Conservation (phyloP, 1,140 invertebrate species). For the Solenopsis fugax region DNA sequence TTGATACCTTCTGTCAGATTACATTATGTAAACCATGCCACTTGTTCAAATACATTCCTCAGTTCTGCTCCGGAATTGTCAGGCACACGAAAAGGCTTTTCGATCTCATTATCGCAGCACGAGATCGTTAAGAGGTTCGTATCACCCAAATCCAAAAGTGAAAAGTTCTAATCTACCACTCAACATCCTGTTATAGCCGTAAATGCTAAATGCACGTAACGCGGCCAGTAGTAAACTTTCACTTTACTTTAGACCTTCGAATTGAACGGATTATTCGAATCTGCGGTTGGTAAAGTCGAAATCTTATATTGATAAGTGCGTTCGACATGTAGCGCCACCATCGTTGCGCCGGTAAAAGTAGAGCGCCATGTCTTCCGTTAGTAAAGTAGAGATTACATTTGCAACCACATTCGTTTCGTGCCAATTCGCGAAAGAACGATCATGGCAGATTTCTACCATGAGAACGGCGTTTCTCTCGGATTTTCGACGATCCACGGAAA, state of each 20-base stretch:
- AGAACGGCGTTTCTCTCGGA: not conserved
- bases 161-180: slow-evolving; percentile 72
- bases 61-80: too few species aligned
- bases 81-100: slow-evolving; percentile 33
- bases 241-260: not conserved
- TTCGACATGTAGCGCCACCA: not conserved
- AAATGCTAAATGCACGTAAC: not conserved
- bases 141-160: slow-evolving; percentile 66
- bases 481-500: not conserved
- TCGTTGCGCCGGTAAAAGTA: too few species aligned
- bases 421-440: not conserved
- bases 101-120: slow-evolving; percentile 51
- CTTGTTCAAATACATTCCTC: not conserved
- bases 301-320: too few species aligned
- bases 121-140: slow-evolving; percentile 23
- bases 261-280: too few species aligned
- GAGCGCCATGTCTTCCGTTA: too few species aligned
- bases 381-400: too few species aligned
- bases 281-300: not conserved
- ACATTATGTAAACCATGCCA: not conserved
- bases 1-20: not conserved
- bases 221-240: not conserved
- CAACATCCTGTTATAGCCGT: not conserved
- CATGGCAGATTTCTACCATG: too few species aligned
- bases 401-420: not conserved